Evolutionary conservation across 2,797 vertebrate genomes (phyloP), one percentile per base, ranked within the genome.

Genomic region (Sylvilagus floridanus): DNA sequence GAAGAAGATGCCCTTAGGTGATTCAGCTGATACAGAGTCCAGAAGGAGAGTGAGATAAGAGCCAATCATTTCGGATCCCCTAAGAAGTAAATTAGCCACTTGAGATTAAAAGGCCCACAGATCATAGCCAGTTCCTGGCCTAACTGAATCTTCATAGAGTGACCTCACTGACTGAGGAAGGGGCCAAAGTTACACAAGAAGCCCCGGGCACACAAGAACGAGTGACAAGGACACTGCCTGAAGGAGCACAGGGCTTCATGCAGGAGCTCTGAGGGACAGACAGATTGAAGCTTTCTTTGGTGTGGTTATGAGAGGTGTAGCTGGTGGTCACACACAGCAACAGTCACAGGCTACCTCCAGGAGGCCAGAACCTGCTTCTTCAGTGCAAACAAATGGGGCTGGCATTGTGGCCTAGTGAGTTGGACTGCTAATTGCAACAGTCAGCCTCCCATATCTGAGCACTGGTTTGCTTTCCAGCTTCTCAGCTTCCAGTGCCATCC

Each of bases 51-150:
- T 52, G 52, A 90, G 69, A 60, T 63, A 50, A 95, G 35, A 85
- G 62, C 66, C 73, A 82, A 72, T 90, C 75, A 88, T 57, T 84
- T 90, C n/a, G 84, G 77, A 87, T 62, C 24, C 68, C 73, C 42
- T 21, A 19, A 71, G 72, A 89, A 91, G 54, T 88, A 95, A 96
- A 90, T 93, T 47, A 77, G 3, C 77, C 77, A 54, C 66, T 90
- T 72, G 62, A 94, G 54, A 78, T 50, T 76, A 65, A 93, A 92
- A 94, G 73, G 37, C 7, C 16, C 47, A 78, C 2, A 75, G 76
- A 32, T 95, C 72, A 65, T 5, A 65, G 47, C 60, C 77, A 65
- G 4, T 77, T 35, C 47, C 1, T 96, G 28, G 8, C 10, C n/a
- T 77, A 79, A 72, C 54, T 92, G 35, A 35, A 24, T 24, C 77